Conservation (phyloP, 2,797 vertebrate species). For the Acipenser ruthenus region DNA sequence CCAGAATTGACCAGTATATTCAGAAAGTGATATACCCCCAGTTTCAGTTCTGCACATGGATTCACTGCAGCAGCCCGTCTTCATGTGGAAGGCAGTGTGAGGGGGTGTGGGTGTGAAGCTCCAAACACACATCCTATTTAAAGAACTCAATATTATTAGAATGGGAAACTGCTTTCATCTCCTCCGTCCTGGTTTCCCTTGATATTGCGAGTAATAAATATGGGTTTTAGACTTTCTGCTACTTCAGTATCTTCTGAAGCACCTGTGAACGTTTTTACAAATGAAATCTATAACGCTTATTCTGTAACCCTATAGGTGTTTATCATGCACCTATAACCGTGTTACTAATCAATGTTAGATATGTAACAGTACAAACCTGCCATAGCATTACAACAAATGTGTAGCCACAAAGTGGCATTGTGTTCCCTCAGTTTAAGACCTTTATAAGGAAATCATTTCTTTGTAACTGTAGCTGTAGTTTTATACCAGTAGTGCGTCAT, state of each 20-base stretch:
- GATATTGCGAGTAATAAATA: neutral
- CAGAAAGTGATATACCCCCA: neutral
- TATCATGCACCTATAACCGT: no score
- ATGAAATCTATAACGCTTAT: no score
- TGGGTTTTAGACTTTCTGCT: neutral
- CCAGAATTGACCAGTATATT: neutral
- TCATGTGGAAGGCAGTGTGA: neutral
- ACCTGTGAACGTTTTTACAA: neutral
- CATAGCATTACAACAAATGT: no score
- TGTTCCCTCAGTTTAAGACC: no score
- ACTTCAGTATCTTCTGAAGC: neutral
- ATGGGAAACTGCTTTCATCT: neutral
- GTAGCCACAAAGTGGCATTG: no score
- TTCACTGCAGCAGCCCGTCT: neutral
- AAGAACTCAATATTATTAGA: neutral
- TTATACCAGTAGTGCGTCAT: no score
- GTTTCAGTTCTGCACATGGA: neutral
- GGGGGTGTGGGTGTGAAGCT: neutral
- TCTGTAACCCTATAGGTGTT: no score
- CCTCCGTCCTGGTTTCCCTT: neutral
- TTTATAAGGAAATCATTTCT: no score
- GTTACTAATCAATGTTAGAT: no score
- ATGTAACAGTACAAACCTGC: no score
- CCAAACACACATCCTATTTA: neutral
- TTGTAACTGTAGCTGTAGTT: no score